Evolutionary conservation across 2,113 vertebrate genomes (phyloP).

Genomic region (Menidia beryllina): DNA sequence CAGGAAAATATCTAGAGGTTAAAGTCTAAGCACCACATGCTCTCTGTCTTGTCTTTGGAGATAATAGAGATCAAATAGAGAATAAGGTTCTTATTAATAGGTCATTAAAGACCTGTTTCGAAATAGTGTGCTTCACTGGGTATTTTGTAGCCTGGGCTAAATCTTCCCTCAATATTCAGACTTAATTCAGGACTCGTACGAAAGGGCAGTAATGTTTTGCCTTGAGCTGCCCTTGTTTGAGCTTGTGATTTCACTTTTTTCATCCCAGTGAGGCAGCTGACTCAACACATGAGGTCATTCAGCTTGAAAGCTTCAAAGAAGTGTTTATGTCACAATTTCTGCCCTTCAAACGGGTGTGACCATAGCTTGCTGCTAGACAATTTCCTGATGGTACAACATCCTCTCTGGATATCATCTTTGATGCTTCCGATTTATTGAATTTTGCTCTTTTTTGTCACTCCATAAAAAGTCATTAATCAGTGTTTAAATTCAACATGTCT

Average conservation of each 20-base stretch:
- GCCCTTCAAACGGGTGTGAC: constrained; percentile 43
- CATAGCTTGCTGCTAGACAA: constrained; percentile 35
- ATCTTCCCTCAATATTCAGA: constrained; percentile 19
- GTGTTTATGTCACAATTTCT: constrained; percentile 53
- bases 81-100: constrained; percentile 23
- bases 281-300: constrained; percentile 43
- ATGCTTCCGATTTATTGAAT: constrained; percentile 24
- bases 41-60: constrained; percentile 33
- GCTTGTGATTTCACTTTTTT: constrained; percentile 43
- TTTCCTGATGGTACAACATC: constrained; percentile 16
- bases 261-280: constrained; percentile 51
- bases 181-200: not conserved
- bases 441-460: constrained; percentile 17
- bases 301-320: constrained; percentile 55
- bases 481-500: constrained; percentile 18
- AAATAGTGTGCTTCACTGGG: constrained; percentile 1
- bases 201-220: not conserved
- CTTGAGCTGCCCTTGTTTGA: constrained; percentile 25
- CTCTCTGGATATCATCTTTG: constrained; percentile 7
- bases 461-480: constrained; percentile 21
- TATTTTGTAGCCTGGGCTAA: constrained; percentile 35
- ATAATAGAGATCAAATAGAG: constrained; percentile 27
- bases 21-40: constrained; percentile 41
- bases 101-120: constrained; percentile 30
- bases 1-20: constrained; percentile 49